Conservation (phyloP, 2,797 vertebrate genomes). For the Falco cherrug region DNA sequence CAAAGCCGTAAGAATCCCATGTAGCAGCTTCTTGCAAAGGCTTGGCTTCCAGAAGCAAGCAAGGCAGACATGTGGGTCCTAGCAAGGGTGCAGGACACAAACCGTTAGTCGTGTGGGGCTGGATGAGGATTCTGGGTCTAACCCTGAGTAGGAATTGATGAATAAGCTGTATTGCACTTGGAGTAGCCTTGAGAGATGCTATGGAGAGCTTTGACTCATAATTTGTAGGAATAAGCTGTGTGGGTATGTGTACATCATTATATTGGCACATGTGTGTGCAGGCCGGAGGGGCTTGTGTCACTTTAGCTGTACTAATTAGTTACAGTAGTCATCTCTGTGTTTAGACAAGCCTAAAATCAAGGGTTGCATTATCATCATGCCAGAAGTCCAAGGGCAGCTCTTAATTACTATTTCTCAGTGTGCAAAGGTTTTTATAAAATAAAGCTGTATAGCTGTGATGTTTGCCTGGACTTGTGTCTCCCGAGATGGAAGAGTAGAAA, state of each 20-base stretch:
- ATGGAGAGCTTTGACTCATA: background rate
- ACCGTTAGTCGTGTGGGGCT: background rate
- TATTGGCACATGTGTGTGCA: background rate
- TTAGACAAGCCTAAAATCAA: constrained; percentile 55
- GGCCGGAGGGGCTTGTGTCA: background rate
- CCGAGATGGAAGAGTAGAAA: constrained; percentile 23
- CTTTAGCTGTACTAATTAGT: constrained; percentile 13
- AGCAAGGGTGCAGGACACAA: background rate
- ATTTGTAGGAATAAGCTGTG: background rate
- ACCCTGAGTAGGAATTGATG: background rate
- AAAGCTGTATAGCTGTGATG: constrained; percentile 6
- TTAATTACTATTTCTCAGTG: constrained; percentile 37
- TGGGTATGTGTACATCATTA: background rate
- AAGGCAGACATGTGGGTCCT: background rate
- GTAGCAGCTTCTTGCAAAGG: background rate
- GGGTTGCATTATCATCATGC: background rate
- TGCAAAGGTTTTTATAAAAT: constrained; percentile 1
- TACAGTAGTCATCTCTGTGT: background rate
- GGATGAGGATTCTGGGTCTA: background rate
- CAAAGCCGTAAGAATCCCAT: background rate
- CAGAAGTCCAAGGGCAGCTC: constrained; percentile 32
- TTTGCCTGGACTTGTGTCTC: constrained; percentile 33
- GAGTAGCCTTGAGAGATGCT: background rate
- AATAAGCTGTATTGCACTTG: background rate
- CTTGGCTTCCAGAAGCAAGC: background rate